Evolutionary conservation across 2,113 vertebrate genomes (phyloP).

Genomic region (Genyomyrus donnyi): DNA sequence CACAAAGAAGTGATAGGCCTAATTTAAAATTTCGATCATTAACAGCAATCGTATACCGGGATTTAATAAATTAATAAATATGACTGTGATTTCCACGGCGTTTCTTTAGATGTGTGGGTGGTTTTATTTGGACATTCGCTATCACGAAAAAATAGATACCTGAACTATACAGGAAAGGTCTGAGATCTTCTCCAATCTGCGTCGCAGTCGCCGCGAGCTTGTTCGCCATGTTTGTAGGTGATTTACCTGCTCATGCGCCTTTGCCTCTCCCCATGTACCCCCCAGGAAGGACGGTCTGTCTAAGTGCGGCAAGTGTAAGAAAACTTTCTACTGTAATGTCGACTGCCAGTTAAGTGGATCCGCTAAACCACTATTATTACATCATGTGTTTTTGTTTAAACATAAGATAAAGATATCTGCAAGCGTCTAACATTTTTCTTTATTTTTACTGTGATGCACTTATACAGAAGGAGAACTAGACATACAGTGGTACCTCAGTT

Average conservation of each 20-base stretch:
- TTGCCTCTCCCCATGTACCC: constrained; percentile 38
- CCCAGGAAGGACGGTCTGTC: constrained; percentile 83
- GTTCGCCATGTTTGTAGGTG: not conserved
- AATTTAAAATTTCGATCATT: not conserved
- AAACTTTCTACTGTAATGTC: constrained; percentile 88
- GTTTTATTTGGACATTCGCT: not conserved
- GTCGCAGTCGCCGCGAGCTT: not conserved
- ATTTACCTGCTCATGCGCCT: not conserved
- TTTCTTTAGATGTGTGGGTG: not conserved
- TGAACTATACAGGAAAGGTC: not conserved
- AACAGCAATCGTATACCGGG: not conserved
- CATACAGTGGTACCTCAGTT: not conserved
- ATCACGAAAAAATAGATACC: not conserved
- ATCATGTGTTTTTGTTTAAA: constrained; percentile 5
- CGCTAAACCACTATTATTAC: not conserved
- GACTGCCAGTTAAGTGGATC: constrained; percentile 80
- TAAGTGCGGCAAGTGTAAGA: constrained; percentile 92
- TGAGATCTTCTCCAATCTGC: not conserved
- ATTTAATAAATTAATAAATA: not conserved
- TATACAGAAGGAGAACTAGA: not conserved
- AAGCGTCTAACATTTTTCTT: not conserved
- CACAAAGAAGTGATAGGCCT: not conserved
- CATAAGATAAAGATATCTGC: not conserved
- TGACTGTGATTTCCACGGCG: not conserved
- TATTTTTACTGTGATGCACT: not conserved